Conservation (phyloP, 1,140 invertebrate genomes). For the Brachionus calyciflorus region DNA sequence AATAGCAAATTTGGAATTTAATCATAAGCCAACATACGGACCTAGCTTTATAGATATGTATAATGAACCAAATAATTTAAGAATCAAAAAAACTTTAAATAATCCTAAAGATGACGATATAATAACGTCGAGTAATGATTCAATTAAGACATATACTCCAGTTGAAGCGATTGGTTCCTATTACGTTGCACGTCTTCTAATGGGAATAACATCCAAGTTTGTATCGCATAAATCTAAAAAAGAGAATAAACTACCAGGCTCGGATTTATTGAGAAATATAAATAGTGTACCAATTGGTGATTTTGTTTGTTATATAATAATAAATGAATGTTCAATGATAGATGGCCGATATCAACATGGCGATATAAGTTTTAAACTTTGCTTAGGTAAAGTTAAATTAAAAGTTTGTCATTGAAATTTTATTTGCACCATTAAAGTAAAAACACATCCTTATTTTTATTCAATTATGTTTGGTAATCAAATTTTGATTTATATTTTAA, state of each 20-base stretch:
- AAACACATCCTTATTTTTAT: no score
- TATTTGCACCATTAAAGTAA: background rate
- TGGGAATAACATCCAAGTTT: background rate
- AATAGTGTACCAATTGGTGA: background rate
- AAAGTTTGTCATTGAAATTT: background rate
- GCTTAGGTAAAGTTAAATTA: background rate
- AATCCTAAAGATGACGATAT: background rate
- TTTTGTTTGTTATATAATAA: constrained; percentile 2
- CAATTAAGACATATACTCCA: background rate
- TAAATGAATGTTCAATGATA: constrained; percentile 29
- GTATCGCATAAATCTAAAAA: background rate
- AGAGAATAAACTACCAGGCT: background rate
- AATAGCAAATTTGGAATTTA: constrained; percentile 24
- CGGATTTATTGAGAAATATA: background rate
- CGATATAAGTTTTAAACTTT: background rate
- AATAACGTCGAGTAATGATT: background rate
- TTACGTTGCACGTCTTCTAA: background rate
- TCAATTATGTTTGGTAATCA: no score
- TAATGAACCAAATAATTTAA: constrained; percentile 22
- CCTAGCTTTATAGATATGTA: constrained; percentile 27
- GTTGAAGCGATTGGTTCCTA: background rate
- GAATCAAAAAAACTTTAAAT: constrained; percentile 3
- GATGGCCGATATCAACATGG: background rate
- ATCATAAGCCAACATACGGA: constrained; percentile 21
- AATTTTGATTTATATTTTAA: no score